Evolutionary conservation across 2,888 invertebrate species (phyloP).

Genomic region (Quadroppia sp.): DNA sequence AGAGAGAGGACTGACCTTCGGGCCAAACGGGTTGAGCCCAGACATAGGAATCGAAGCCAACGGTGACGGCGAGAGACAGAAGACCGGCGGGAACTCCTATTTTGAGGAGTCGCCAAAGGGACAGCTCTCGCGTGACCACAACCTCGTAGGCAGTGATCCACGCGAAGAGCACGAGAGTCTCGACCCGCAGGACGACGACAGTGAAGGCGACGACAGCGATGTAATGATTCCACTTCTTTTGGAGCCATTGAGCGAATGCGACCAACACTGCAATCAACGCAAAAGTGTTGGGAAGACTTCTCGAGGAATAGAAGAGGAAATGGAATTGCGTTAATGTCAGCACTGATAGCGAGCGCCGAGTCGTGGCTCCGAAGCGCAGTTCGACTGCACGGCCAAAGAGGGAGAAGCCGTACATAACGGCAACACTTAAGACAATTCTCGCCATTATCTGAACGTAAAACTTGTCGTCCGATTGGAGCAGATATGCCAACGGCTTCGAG

Average conservation of each 20-base stretch:
- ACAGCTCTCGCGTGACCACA: conserved; percentile 63
- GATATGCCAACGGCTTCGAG: conserved; percentile 68
- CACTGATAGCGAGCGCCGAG: conserved; percentile 68
- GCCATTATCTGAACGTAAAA: conserved; percentile 61
- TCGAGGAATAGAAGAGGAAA: conserved; percentile 91
- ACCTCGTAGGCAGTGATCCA: conserved; percentile 77
- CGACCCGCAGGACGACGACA: conserved; percentile 83
- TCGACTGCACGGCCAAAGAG: conserved; percentile 62
- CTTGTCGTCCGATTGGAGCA: conserved; percentile 58
- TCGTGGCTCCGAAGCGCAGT: conserved; percentile 71
- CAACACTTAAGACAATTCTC: conserved; percentile 69
- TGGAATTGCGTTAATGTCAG: conserved; percentile 91
- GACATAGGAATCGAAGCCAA: conserved; percentile 82
- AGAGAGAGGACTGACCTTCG: conserved; percentile 58
- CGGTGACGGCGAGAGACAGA: conserved; percentile 65
- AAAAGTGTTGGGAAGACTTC: conserved; percentile 92
- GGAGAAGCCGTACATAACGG: conserved; percentile 70
- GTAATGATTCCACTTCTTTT: conserved; percentile 68
- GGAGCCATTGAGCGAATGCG: conserved; percentile 79
- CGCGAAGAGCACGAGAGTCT: conserved; percentile 79
- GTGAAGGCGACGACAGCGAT: conserved; percentile 79
- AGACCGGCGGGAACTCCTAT: conserved; percentile 56
- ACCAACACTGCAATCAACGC: conserved; percentile 73
- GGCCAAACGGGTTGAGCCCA: conserved; percentile 90
- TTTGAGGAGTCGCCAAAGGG: conserved; percentile 54